A percentile compares a stretch with the other conserved stretches of the same genome.
Evolutionary conservation across 53 echinoderm and acorn worm species (phyloP).

Genomic region (Actinopyga echinites): DNA sequence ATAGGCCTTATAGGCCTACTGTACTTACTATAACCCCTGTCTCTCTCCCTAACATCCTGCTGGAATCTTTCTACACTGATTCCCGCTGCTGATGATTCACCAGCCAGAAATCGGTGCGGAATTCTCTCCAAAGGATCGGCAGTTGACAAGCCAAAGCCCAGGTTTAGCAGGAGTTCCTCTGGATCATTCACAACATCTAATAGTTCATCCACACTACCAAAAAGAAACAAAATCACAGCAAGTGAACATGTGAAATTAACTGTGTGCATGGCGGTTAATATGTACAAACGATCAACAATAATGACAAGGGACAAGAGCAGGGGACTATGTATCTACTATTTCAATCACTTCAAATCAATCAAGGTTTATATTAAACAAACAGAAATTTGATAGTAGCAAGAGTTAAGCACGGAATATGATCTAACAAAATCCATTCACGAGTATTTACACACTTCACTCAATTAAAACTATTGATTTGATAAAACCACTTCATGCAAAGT

Average conservation of each 20-base stretch:
- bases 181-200: slow-evolving; percentile 83
- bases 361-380: too few species aligned
- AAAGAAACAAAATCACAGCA: neutral
- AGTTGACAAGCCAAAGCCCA: slow-evolving; percentile 77
- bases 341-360: too few species aligned
- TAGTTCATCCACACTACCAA: slow-evolving; percentile 77
- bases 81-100: slow-evolving; percentile 67
- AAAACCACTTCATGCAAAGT: too few species aligned
- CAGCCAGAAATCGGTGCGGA: slow-evolving; percentile 66
- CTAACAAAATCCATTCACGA: too few species aligned
- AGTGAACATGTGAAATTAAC: neutral
- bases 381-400: too few species aligned
- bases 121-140: slow-evolving; percentile 72
- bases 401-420: too few species aligned
- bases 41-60: slow-evolving; percentile 58
- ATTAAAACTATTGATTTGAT: too few species aligned
- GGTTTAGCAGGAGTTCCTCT: slow-evolving; percentile 75
- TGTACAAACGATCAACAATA: neutral
- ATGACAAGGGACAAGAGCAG: too few species aligned
- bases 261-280: too few species aligned
- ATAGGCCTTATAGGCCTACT: neutral
- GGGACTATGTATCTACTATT: too few species aligned
- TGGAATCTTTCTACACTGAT: slow-evolving; percentile 75
- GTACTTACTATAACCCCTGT: slow-evolving; percentile 70
- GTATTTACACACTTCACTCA: too few species aligned